Conservation (phyloP, 2,888 invertebrate species). For the Xestia xanthographa region DNA sequence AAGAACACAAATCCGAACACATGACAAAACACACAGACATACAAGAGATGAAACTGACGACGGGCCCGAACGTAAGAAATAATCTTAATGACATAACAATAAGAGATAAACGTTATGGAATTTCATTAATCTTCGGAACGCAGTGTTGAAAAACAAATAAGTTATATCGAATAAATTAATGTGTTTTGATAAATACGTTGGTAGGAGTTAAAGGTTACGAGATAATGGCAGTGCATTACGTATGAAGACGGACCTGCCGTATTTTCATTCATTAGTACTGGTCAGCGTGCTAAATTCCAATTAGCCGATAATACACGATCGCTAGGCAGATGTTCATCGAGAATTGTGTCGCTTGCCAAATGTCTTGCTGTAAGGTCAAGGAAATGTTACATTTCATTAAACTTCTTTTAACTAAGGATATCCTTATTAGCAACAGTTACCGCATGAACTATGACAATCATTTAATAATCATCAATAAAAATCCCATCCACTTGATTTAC, state of each 20-base stretch:
- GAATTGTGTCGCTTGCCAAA: conserved; percentile 36
- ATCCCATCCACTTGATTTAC: neutral
- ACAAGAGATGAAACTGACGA: conserved; percentile 34
- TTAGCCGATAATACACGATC: conserved; percentile 16
- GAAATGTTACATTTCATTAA: conserved; percentile 19
- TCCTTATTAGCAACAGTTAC: neutral
- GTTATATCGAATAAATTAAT: conserved; percentile 79
- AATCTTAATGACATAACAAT: conserved; percentile 65
- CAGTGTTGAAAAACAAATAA: conserved; percentile 67
- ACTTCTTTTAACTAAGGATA: conserved; percentile 10
- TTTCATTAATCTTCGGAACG: conserved; percentile 67
- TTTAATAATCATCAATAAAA: conserved; percentile 15
- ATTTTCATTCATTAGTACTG: conserved; percentile 73
- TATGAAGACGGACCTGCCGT: conserved; percentile 61
- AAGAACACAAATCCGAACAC: conserved; percentile 33
- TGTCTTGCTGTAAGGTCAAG: conserved; percentile 28
- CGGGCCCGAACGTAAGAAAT: conserved; percentile 34
- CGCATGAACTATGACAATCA: neutral
- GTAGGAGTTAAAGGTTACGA: conserved; percentile 79
- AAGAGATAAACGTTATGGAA: conserved; percentile 62
- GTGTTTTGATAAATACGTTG: conserved; percentile 75
- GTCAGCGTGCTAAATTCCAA: conserved; percentile 24
- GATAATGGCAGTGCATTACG: conserved; percentile 74
- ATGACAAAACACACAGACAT: conserved; percentile 30
- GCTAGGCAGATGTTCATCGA: conserved; percentile 26